Evolutionary conservation across 2,797 vertebrate genomes (phyloP), one percentile per base, ranked within the genome.

Genomic region (Lepus townsendii): DNA sequence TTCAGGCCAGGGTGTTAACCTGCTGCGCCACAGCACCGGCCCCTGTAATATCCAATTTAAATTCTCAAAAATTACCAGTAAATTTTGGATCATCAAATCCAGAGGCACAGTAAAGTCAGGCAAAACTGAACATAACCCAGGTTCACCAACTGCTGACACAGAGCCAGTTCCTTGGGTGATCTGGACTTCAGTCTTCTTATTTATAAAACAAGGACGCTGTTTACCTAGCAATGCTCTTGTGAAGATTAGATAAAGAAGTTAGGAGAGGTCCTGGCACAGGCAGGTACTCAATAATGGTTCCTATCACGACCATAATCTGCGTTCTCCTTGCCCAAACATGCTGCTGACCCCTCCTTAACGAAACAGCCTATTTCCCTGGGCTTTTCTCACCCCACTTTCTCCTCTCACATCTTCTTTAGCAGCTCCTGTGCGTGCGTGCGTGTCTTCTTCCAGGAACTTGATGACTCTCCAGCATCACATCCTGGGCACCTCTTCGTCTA

Each of bases 11-110:
- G 42, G 7, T 47, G 42, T 47, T 47, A 47, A 47, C 42, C 42
- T 47, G 42, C 42, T 47, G 42, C 1, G 42, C 42, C 42, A 42
- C 42, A 47, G 42, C 42, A 47, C 42, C 7, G 42, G 42, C 42
- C 42, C 42, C 42, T 47, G 42, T 47, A 47, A 47, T 57, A 19
- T 54, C 30, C 60, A 78, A 88, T 50, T 87, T 83, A 68, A 87
- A 84, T 5, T 80, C 50, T 62, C 91, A 83, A 68, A 92, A 80
- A 19, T 66, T 78, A 52, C 27, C 42, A 94, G 66, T 38, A 35
- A 83, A 65, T 79, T 83, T 12, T 86, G 8, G 90, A 94, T 12
- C 75, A 24, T 50, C 62, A 90, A 94, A 82, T 54, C 27, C 68
- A 87, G 47, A 20, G 12, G 10, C 47, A 38, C 50, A n/a, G 78